A percentile compares a stretch with the other conserved stretches of the same genome.
These are phyloP conservation scores for Blastomussa wellsi DNA, from an alignment of 92 coral and sea anemone genomes.

Conservation along the genomic window DNA sequence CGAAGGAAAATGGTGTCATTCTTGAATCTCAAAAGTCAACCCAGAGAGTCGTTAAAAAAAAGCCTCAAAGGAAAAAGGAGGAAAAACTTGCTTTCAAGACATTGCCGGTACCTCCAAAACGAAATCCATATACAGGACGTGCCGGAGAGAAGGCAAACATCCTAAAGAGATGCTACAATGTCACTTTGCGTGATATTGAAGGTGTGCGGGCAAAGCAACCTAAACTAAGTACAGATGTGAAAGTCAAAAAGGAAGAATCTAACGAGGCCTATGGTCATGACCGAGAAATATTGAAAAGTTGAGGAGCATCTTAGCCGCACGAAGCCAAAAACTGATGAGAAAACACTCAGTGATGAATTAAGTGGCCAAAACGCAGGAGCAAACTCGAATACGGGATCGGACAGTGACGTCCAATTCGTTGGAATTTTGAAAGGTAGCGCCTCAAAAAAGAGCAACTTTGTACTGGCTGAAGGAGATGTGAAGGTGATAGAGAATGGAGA, in stretches of 20 bases:
- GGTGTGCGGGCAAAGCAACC: neutral
- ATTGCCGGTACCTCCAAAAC: slow-evolving; percentile 6
- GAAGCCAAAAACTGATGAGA: too few relatives aligned
- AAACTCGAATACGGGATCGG: neutral
- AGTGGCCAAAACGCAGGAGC: too few relatives aligned
- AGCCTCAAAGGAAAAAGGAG: neutral
- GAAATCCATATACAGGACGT: slow-evolving; percentile 21
- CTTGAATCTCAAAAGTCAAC: too few relatives aligned
- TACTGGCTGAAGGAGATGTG: slow-evolving; percentile 7
- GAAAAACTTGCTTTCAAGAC: neutral
- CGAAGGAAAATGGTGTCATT: slow-evolving; percentile 20
- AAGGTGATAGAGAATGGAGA: slow-evolving; percentile 15
- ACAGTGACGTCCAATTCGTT: neutral
- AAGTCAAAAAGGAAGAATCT: too few relatives aligned
- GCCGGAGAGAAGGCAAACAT: slow-evolving; percentile 10
- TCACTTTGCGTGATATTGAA: neutral
- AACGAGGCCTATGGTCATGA: too few relatives aligned
- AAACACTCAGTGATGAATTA: too few relatives aligned
- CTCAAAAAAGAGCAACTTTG: slow-evolving; percentile 11
- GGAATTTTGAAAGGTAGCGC: neutral
- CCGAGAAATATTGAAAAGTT: too few relatives aligned
- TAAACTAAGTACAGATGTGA: slow-evolving; percentile 3
- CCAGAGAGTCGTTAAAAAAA: too few relatives aligned
- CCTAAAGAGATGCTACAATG: slow-evolving; percentile 11
- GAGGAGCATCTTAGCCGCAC: too few relatives aligned